Evolutionary conservation across 2,888 invertebrate genomes (phyloP).

Genomic region (Flexamia atlantica): DNA sequence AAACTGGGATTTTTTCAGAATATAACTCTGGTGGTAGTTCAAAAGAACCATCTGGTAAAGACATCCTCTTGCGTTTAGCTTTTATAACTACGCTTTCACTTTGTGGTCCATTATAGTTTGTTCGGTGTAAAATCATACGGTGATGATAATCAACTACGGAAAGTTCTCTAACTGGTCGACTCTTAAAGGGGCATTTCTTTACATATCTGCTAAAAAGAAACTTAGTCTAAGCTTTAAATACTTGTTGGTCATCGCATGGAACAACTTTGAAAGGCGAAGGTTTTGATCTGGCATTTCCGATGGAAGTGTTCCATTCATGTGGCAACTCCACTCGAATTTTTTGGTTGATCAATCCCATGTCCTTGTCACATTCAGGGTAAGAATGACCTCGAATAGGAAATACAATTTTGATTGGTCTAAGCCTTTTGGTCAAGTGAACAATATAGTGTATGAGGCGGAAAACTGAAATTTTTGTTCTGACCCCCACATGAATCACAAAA

Average conservation of each 20-base stretch:
- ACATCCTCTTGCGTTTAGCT: no score
- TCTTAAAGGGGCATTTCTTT: constrained; percentile 41
- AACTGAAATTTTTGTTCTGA: constrained; percentile 65
- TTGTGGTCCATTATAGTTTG: no score
- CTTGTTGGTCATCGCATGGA: constrained; percentile 58
- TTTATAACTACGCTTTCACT: no score
- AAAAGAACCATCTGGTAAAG: no score
- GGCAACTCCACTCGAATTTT: constrained; percentile 58
- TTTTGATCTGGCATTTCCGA: constrained; percentile 67
- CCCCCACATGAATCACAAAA: constrained; percentile 63
- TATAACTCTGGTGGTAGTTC: no score
- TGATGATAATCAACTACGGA: no score
- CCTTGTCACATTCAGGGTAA: constrained; percentile 64
- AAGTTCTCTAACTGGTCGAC: constrained; percentile 49
- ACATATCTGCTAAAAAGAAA: neutral
- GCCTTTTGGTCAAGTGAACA: constrained; percentile 47
- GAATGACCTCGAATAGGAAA: constrained; percentile 64
- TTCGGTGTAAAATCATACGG: no score
- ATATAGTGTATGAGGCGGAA: constrained; percentile 60
- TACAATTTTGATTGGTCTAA: constrained; percentile 55
- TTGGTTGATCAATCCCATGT: constrained; percentile 60
- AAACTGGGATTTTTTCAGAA: no score
- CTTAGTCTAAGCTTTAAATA: constrained; percentile 55
- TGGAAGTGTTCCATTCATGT: constrained; percentile 66
- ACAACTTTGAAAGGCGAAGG: constrained; percentile 68